Conservation (phyloP, 2,797 vertebrate genomes). For the Rhinichthys osculus region DNA sequence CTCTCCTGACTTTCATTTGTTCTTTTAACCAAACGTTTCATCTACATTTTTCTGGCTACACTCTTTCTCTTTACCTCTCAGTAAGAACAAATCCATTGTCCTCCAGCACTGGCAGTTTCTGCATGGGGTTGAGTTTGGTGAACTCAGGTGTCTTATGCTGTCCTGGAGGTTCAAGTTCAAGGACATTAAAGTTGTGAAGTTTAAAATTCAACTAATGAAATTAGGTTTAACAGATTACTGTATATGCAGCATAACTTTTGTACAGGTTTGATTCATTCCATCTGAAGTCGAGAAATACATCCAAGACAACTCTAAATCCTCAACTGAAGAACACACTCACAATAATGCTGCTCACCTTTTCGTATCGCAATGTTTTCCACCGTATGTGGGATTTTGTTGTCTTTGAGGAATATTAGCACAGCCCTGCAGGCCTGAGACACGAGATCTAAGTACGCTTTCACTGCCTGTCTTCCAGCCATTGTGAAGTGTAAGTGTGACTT, state of each 20-base stretch:
- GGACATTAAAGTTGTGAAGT: not conserved
- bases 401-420: constrained; percentile 71
- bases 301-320: not conserved
- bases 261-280: not conserved
- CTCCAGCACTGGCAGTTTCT: constrained; percentile 79
- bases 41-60: not conserved
- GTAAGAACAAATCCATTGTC: constrained; percentile 75
- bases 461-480: constrained; percentile 53
- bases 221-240: too few species aligned
- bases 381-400: constrained; percentile 69
- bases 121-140: constrained; percentile 75
- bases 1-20: not conserved
- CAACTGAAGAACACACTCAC: not conserved
- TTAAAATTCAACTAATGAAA: not conserved
- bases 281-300: not conserved
- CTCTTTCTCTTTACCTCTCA: constrained; percentile 71
- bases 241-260: constrained; percentile 6
- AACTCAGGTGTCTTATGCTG: constrained; percentile 72
- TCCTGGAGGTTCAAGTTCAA: constrained; percentile 62
- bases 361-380: constrained; percentile 71
- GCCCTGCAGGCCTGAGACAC: constrained; percentile 79
- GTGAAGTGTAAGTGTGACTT: too few species aligned
- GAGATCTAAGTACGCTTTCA: constrained; percentile 75
- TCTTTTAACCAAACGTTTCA: not conserved
- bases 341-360: constrained; percentile 68